Percentiles rank a stretch among this genome's conserved stretches.
Evolutionary conservation across 2,888 invertebrate genomes (phyloP).

Genomic region (Dynastes maya): DNA sequence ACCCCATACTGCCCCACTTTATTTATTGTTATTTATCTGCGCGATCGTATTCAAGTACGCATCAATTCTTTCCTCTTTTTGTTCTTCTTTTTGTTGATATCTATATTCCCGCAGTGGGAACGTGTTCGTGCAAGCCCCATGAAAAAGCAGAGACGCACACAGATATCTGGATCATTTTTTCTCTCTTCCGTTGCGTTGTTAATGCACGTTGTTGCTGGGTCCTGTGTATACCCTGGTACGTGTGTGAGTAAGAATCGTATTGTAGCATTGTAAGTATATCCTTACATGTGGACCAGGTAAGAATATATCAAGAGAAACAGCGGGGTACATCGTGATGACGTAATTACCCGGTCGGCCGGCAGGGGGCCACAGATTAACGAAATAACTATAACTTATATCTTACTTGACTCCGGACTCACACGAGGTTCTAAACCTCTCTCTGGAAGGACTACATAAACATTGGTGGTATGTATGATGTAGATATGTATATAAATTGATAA

Average conservation of each 20-base stretch:
- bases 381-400: conserved; percentile 67
- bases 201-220: conserved; percentile 26
- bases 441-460: conserved; percentile 38
- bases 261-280: conserved; percentile 50
- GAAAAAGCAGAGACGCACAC: conserved; percentile 21
- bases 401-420: conserved; percentile 60
- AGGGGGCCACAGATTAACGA: conserved; percentile 67
- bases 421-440: conserved; percentile 54
- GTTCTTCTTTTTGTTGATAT: conserved; percentile 14
- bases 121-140: conserved; percentile 28
- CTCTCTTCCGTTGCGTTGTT: conserved; percentile 24
- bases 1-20: conserved; percentile 53
- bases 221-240: not conserved
- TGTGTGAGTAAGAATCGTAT: conserved; percentile 39
- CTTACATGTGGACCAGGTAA: conserved; percentile 61
- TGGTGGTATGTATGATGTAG: conserved; percentile 40
- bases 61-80: conserved; percentile 8
- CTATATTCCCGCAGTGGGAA: conserved; percentile 39
- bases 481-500: conserved; percentile 31
- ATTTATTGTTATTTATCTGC: conserved; percentile 39
- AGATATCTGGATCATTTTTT: conserved; percentile 50
- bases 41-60: conserved; percentile 32
- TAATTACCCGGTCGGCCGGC: conserved; percentile 66
- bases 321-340: conserved; percentile 66
- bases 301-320: conserved; percentile 63